phyloP scores from a whole-genome alignment of 1,140 invertebrate species.

The Proctacanthus coquilletti region DNA sequence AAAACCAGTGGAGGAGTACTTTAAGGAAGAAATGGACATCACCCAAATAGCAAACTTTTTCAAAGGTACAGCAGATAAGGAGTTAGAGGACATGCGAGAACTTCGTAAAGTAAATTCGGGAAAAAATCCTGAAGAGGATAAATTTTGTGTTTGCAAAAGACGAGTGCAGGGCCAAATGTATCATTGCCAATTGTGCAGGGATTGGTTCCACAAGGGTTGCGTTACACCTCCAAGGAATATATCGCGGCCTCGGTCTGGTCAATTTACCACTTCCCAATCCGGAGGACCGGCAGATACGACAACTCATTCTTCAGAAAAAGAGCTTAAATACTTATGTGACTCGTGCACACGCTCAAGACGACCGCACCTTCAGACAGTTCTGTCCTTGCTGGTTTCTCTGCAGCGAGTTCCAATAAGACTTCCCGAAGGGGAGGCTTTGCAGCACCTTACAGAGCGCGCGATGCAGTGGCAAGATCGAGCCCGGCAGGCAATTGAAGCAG shows the following conservation, averaged over 20 bases:
- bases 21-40: constrained; percentile 54
- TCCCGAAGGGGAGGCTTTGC: constrained; percentile 82
- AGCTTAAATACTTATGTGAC: constrained; percentile 66
- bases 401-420: constrained; percentile 76
- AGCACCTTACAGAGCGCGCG: constrained; percentile 65
- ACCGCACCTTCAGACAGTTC: constrained; percentile 70
- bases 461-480: constrained; percentile 77
- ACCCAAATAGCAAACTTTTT: constrained; percentile 57
- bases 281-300: constrained; percentile 36
- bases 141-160: constrained; percentile 34
- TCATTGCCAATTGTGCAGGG: constrained; percentile 85
- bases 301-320: constrained; percentile 26
- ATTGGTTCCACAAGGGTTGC: constrained; percentile 75
- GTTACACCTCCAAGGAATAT: constrained; percentile 14
- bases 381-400: constrained; percentile 68
- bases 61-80: constrained; percentile 60
- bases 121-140: constrained; percentile 30
- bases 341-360: constrained; percentile 70
- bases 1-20: constrained; percentile 30
- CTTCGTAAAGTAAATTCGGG: constrained; percentile 33
- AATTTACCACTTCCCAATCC: constrained; percentile 2
- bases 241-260: not conserved
- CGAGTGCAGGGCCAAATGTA: constrained; percentile 62
- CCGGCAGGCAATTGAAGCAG: constrained; percentile 53
- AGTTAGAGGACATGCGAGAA: constrained; percentile 63